phyloP scores from a whole-genome alignment of 2,797 vertebrate genomes.

The Garrulus glandarius region DNA sequence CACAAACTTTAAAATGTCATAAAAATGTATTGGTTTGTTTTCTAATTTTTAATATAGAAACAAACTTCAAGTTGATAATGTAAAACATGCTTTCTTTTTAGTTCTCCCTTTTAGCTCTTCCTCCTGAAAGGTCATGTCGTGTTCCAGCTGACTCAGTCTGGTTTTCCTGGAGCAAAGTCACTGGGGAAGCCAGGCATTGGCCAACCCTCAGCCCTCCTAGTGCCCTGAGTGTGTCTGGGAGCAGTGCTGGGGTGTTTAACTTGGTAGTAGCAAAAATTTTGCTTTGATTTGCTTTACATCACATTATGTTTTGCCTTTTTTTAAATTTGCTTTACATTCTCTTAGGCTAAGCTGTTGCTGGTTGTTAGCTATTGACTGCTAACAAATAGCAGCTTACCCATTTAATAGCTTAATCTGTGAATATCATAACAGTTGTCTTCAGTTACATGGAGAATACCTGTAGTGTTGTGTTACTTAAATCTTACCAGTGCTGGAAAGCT shows the following conservation, averaged over 20 bases:
- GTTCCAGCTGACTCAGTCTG: neutral
- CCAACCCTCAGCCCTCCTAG: neutral
- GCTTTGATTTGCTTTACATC: neutral
- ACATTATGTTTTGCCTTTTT: neutral
- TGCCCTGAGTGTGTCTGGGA: neutral
- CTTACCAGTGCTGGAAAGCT: neutral
- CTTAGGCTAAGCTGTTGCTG: neutral
- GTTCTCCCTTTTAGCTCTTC: neutral
- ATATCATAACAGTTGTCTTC: neutral
- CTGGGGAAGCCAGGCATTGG: neutral
- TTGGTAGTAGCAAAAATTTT: no score
- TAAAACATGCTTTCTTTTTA: neutral
- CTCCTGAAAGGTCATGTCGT: rapidly evolving
- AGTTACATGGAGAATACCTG: neutral
- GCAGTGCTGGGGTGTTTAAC: neutral
- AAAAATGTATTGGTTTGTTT: neutral
- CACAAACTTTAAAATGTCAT: neutral
- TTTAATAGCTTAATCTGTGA: neutral
- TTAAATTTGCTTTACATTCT: neutral
- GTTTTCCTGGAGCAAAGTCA: neutral
- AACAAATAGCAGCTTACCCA: neutral
- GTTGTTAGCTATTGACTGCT: neutral
- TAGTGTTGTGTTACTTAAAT: neutral
- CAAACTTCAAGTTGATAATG: neutral
- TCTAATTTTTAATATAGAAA: neutral